A percentile compares a stretch with the other conserved stretches of the same genome.
These are phyloP conservation scores for Lepilemur septentrionalis DNA, from an alignment of 2,797 vertebrate genomes.

Conservation along the genomic window DNA sequence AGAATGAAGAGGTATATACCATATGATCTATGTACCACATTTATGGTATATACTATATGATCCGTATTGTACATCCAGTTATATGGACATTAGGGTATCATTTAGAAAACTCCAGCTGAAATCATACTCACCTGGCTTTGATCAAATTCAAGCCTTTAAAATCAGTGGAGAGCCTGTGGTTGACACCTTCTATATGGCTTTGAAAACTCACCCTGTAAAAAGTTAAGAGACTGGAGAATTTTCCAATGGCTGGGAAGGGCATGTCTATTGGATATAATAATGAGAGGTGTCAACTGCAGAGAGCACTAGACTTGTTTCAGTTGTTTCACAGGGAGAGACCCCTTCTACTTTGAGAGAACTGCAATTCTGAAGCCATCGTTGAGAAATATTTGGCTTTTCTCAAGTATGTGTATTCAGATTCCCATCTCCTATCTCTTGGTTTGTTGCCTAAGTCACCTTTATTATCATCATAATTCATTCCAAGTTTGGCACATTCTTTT, in stretches of 20 bases:
- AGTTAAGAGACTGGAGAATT: constrained; percentile 44
- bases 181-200: background rate
- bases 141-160: constrained; percentile 32
- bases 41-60: background rate
- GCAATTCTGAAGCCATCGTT: background rate
- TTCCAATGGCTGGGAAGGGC: constrained; percentile 18
- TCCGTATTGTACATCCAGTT: background rate
- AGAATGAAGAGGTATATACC: background rate
- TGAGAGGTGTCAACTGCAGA: background rate
- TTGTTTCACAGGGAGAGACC: constrained; percentile 29
- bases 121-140: constrained; percentile 5
- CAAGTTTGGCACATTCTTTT: background rate
- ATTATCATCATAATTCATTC: background rate
- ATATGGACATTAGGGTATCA: background rate
- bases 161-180: background rate
- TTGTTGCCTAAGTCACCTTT: constrained; percentile 3
- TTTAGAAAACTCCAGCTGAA: constrained; percentile 24
- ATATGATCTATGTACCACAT: background rate
- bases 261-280: constrained; percentile 37
- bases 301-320: constrained; percentile 38
- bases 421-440: background rate
- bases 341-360: background rate
- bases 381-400: constrained; percentile 1
- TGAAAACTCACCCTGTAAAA: background rate
- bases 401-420: background rate